These are phyloP conservation scores for Bubo scandiacus DNA, from an alignment of 2,113 vertebrate genomes.

Conservation along the genomic window DNA sequence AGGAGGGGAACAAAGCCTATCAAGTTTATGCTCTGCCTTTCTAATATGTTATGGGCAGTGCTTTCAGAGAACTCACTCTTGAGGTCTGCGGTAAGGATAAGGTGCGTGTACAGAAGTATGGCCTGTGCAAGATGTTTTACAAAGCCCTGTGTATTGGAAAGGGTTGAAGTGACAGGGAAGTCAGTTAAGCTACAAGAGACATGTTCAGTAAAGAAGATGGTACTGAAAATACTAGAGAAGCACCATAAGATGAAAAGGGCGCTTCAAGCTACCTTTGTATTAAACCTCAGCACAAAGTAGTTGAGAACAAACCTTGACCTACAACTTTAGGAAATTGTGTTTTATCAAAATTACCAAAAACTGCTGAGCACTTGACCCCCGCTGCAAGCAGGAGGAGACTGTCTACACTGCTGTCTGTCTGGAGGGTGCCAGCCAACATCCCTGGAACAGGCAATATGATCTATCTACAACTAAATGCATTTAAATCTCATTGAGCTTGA, in stretches of 20 bases:
- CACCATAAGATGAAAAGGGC: background rate
- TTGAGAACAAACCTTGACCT: background rate
- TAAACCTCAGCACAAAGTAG: background rate
- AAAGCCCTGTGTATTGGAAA: background rate
- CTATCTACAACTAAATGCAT: background rate
- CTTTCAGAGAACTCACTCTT: background rate
- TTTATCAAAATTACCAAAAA: background rate
- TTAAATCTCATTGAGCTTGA: background rate
- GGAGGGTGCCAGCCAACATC: background rate
- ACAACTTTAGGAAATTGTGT: background rate
- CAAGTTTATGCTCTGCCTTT: background rate
- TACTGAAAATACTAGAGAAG: background rate
- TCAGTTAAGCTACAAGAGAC: background rate
- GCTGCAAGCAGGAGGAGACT: background rate
- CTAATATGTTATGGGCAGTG: background rate
- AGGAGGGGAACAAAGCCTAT: background rate
- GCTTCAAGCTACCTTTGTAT: background rate
- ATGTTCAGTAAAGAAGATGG: background rate
- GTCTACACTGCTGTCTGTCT: background rate
- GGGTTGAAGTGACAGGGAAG: background rate
- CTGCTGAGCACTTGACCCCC: background rate
- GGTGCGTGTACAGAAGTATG: background rate
- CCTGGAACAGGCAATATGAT: background rate
- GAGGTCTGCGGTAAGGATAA: background rate
- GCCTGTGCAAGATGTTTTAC: background rate